A percentile compares a stretch with the other conserved stretches of the same genome.
These are phyloP conservation scores for Tiliacea aurago DNA, from an alignment of 2,888 invertebrate species.

Conservation along the genomic window DNA sequence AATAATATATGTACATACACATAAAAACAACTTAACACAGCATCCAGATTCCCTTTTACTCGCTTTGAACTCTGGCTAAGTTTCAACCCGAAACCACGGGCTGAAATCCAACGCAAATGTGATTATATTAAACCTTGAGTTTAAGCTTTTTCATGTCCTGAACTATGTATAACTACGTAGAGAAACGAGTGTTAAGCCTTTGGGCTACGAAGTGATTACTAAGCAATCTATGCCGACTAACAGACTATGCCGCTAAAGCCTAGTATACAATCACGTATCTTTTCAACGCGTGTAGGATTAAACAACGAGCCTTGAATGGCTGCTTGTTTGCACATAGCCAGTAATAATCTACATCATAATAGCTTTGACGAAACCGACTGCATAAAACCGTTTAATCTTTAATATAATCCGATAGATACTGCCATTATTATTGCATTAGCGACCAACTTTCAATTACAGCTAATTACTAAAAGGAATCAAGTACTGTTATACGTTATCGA, in stretches of 20 bases:
- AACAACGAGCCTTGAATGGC: conserved; percentile 24
- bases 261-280: conserved; percentile 32
- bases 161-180: neutral
- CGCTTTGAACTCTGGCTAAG: conserved; percentile 51
- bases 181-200: conserved; percentile 10
- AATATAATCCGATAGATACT: conserved; percentile 17
- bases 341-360: conserved; percentile 16
- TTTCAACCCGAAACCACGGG: conserved; percentile 38
- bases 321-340: conserved; percentile 12
- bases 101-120: conserved; percentile 48
- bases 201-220: conserved; percentile 17
- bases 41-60: conserved; percentile 29
- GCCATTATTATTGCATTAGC: conserved; percentile 22
- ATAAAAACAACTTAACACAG: conserved; percentile 6
- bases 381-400: conserved; percentile 16
- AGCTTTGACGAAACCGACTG: conserved; percentile 19
- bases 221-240: conserved; percentile 38
- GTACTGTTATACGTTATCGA: conserved; percentile 13
- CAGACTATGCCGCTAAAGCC: conserved; percentile 22
- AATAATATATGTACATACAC: neutral
- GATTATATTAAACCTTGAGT: conserved; percentile 39
- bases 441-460: conserved; percentile 38
- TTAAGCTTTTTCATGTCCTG: conserved; percentile 19
- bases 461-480: conserved; percentile 24
- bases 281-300: conserved; percentile 36